Percentiles rank a stretch among this genome's conserved stretches.
Conservation (phyloP, 1,140 invertebrate species). For the Apis laboriosa region DNA sequence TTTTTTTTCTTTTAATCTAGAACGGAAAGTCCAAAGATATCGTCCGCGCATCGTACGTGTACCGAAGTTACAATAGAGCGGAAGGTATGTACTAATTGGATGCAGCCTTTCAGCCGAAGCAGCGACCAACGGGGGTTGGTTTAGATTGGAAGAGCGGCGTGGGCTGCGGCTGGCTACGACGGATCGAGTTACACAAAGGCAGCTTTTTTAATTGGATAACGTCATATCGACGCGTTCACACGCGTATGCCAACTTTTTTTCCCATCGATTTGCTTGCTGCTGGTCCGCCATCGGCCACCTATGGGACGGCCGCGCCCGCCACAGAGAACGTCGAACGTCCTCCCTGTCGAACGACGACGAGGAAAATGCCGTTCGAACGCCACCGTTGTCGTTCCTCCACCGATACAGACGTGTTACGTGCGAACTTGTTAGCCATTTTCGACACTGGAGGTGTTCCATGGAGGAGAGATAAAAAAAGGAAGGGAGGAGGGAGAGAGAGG, state of each 20-base stretch:
- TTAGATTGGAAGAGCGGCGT: conserved; percentile 70
- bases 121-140: conserved; percentile 68
- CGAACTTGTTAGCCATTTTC: conserved; percentile 30
- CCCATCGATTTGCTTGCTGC: conserved; percentile 51
- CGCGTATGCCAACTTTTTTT: conserved; percentile 72
- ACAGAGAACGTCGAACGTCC: conserved; percentile 1
- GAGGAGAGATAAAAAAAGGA: not conserved
- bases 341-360: not conserved
- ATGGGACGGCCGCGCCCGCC: not conserved
- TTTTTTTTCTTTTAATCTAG: not conserved
- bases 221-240: conserved; percentile 76
- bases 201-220: conserved; percentile 79
- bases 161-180: conserved; percentile 59
- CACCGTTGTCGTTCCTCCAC: not conserved
- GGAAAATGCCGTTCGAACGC: not conserved
- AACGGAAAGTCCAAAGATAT: conserved; percentile 17
- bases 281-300: conserved; percentile 11
- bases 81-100: conserved; percentile 77
- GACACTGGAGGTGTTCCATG: conserved; percentile 3
- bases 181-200: conserved; percentile 77
- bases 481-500: not conserved
- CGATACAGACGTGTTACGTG: not conserved
- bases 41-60: not conserved
- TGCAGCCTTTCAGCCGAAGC: conserved; percentile 69
- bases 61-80: conserved; percentile 63